Evolutionary conservation across 2,888 invertebrate species (phyloP).

Genomic region (Athripsodes cinereus): DNA sequence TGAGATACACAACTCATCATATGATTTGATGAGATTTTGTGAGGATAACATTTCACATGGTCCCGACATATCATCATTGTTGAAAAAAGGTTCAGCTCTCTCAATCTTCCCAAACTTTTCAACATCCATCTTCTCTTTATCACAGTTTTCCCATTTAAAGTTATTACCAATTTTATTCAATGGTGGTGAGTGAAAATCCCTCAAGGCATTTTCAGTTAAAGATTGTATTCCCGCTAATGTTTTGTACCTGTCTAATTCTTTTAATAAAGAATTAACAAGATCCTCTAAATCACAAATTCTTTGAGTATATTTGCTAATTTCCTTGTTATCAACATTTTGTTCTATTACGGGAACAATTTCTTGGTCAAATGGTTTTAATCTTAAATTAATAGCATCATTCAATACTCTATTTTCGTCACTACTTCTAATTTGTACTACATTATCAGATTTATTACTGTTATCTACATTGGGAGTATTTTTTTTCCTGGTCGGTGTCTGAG

Average conservation of each 20-base stretch:
- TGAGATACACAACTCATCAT: constrained; percentile 24
- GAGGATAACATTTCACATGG: constrained; percentile 13
- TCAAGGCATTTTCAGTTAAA: constrained; percentile 47
- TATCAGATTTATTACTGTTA: constrained; percentile 15
- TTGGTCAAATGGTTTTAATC: constrained; percentile 15
- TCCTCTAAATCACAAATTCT: constrained; percentile 38
- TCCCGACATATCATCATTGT: constrained; percentile 22
- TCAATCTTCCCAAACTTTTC: constrained; percentile 23
- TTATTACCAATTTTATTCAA: constrained; percentile 30
- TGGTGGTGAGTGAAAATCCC: constrained; percentile 45
- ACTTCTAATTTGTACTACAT: constrained; percentile 3
- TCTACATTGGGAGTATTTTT: constrained; percentile 14
- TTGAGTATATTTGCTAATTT: constrained; percentile 12
- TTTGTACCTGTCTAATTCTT: constrained; percentile 53
- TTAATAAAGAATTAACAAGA: constrained; percentile 33
- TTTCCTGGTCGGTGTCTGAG: constrained; percentile 26
- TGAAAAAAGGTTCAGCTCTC: constrained; percentile 25
- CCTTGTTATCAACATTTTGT: constrained; percentile 14
- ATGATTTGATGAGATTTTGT: constrained; percentile 22
- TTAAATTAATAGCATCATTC: constrained; percentile 24
- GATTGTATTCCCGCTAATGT: constrained; percentile 52
- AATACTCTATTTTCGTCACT: constrained; percentile 18
- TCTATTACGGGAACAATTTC: constrained; percentile 11
- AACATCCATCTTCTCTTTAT: constrained; percentile 27
- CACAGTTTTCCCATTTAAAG: constrained; percentile 32